Base-by-base conservation (phyloP, 1,140 invertebrate genomes). In the Gonatopus flavifemur region DNA sequence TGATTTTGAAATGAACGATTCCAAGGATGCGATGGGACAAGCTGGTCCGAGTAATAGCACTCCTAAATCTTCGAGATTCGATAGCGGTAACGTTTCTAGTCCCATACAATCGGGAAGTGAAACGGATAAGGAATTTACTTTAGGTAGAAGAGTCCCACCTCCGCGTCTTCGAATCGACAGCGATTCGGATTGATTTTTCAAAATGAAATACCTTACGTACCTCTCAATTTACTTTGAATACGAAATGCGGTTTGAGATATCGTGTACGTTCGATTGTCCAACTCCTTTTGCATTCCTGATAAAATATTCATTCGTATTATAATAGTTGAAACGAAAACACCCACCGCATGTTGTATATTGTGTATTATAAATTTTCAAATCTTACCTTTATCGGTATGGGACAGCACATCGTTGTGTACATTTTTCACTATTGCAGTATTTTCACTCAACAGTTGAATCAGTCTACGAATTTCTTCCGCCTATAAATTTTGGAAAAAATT, bases 281-380 rank as follows among this genome's bases (percentile, higher is more conserved):
- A 53, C 65, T 83, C 82, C 40, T 80, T 77, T 66, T 83, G 79
- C 59, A 83, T 69, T 16, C 79, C 82, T 84, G 64, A n/a, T n/a
- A n/a, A 50, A 78, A 75, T 28, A 50, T 25, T 32, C 37, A 12
- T 44, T 31, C 20, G 20, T 49, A 39, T 24, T 22, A 33, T 49
- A 38, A n/a, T 21, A 35, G n/a, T 35, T 33, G 8, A 40, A 7
- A 15, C 24, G 9, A 10, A n/a, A 8, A 13, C n/a, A 44, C n/a
- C n/a, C n/a, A n/a, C n/a, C n/a, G n/a, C n/a, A n/a, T n/a, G n/a
- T n/a, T n/a, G n/a, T n/a, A n/a, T n/a, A n/a, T n/a, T n/a, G n/a
- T n/a, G 30, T 18, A 50, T 25, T 41, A 2, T 28, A 3, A 22
- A 41, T 1, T n/a, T n/a, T 18, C 12, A 15, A 24, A 35, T 53